These are phyloP conservation scores for Potorous gilbertii DNA, from an alignment of 2,797 vertebrate genomes.

Conservation along the genomic window DNA sequence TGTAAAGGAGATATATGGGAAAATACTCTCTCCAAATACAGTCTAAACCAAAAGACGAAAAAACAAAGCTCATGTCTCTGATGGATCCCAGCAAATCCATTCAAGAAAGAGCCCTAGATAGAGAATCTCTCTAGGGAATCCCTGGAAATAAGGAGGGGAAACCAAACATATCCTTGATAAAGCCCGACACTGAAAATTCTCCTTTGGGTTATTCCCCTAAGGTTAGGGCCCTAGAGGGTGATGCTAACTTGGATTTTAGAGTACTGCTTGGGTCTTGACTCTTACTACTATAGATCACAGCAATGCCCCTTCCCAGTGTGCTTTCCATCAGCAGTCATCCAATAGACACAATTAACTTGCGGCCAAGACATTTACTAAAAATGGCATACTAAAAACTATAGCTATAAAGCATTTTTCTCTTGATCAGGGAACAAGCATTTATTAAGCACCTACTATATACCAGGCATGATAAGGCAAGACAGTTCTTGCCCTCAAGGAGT, in stretches of 20 bases:
- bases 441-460: neutral
- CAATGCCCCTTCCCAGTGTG: neutral
- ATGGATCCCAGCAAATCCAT: neutral
- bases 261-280: neutral
- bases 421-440: neutral
- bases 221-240: neutral
- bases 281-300: neutral
- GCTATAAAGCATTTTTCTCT: neutral
- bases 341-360: neutral
- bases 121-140: neutral
- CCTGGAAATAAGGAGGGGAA: neutral
- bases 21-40: neutral
- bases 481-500: neutral
- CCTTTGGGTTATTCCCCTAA: neutral
- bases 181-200: neutral
- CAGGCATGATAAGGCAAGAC: too few species aligned
- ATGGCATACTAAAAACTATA: neutral
- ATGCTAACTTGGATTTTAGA: neutral
- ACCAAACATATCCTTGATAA: neutral
- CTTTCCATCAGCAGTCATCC: neutral
- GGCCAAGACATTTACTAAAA: neutral
- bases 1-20: neutral
- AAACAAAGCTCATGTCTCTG: neutral
- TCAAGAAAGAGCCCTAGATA: neutral
- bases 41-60: neutral